These are phyloP conservation scores for Cantharis lateralis DNA, from an alignment of 2,888 invertebrate species.

Conservation along the genomic window DNA sequence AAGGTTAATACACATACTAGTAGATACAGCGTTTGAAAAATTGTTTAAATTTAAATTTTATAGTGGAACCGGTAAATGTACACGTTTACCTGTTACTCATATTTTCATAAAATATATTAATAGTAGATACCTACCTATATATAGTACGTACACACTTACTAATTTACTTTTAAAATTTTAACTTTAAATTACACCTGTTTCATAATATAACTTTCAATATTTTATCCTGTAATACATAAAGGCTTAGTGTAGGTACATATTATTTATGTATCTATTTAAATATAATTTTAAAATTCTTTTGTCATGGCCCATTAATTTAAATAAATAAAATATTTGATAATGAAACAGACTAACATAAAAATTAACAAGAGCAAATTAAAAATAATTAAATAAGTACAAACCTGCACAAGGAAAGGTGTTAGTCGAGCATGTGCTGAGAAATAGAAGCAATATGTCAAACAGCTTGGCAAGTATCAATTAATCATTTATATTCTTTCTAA, in stretches of 20 bases:
- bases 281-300: neutral
- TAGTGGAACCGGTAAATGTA: too few species aligned
- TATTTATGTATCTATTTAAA: neutral
- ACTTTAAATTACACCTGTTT: too few species aligned
- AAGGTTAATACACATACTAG: too few species aligned
- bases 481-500: constrained; percentile 22
- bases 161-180: too few species aligned
- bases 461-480: constrained; percentile 29
- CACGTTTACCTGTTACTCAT: too few species aligned
- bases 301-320: neutral
- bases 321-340: neutral
- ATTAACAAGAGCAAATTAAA: neutral
- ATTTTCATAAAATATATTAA: too few species aligned
- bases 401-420: neutral
- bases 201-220: neutral
- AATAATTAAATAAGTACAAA: neutral
- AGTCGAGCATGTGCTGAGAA: neutral
- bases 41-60: too few species aligned
- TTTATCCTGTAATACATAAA: neutral
- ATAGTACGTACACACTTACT: too few species aligned
- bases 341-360: neutral
- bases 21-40: too few species aligned
- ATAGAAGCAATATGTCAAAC: constrained; percentile 19
- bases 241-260: neutral
- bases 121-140: too few species aligned